A percentile compares a stretch with the other conserved stretches of the same genome.
Conservation (phyloP, 2,113 vertebrate genomes). For the Todiramphus saurophagus region DNA sequence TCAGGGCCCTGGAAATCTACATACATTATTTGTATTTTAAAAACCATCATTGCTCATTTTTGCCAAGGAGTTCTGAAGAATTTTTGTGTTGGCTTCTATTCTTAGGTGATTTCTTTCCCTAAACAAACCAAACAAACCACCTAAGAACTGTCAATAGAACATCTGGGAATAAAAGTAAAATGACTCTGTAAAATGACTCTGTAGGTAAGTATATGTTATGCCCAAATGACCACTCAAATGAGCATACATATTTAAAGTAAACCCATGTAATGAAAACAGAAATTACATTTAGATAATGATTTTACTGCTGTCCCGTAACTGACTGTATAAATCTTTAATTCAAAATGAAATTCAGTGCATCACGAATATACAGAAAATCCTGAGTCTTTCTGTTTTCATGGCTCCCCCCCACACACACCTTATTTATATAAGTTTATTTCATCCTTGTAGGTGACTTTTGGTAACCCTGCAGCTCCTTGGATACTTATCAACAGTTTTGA, state of each 20-base stretch:
- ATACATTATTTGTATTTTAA: not conserved
- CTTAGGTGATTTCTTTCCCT: not conserved
- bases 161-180: not conserved
- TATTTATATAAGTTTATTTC: not conserved
- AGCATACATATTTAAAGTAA: conserved; percentile 20
- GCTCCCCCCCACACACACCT: not conserved
- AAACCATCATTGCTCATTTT: not conserved
- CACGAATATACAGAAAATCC: not conserved
- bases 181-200: accelerated
- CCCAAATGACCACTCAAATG: not conserved
- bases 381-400: not conserved
- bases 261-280: conserved; percentile 11
- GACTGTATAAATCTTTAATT: conserved; percentile 37
- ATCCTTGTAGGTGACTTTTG: not conserved
- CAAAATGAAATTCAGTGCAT: conserved; percentile 23
- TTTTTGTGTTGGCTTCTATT: not conserved
- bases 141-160: not conserved
- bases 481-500: not conserved
- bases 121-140: not conserved
- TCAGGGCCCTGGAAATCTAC: not conserved
- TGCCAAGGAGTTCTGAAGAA: not conserved
- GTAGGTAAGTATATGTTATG: not conserved
- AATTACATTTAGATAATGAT: conserved; percentile 48
- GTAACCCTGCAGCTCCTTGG: not conserved
- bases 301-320: not conserved